Conservation (phyloP, 1,140 invertebrate genomes). For the Zaprionus ornatus region DNA sequence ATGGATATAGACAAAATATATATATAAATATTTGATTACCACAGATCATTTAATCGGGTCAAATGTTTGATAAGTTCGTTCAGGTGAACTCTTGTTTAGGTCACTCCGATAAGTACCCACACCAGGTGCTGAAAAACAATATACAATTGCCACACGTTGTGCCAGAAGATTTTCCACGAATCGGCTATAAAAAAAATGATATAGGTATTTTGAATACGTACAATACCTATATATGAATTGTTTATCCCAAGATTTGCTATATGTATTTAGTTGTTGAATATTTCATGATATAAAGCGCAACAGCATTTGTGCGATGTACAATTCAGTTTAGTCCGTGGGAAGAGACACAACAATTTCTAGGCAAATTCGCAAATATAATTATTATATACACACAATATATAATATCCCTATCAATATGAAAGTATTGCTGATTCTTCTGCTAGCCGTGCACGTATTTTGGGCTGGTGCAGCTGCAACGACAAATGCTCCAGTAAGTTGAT, state of each 20-base stretch:
- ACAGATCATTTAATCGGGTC: background rate
- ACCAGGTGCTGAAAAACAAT: background rate
- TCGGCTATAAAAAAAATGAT: conserved; percentile 19
- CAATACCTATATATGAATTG: background rate
- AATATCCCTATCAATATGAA: conserved; percentile 4
- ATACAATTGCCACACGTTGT: background rate
- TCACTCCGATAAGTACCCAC: background rate
- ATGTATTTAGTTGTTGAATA: background rate
- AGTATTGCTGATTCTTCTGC: conserved; percentile 17
- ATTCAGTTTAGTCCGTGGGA: conserved; percentile 6
- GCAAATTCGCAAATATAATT: background rate
- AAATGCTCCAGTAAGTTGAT: conserved; percentile 1
- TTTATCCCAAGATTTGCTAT: background rate
- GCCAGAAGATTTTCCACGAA: conserved; percentile 13
- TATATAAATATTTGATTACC: background rate
- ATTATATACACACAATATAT: no score
- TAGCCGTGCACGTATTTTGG: conserved; percentile 1
- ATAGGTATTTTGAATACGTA: background rate
- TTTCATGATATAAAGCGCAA: conserved; percentile 14
- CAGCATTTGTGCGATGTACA: conserved; percentile 9
- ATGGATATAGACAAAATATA: background rate
- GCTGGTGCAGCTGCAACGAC: background rate
- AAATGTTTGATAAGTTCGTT: background rate
- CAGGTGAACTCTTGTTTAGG: background rate
- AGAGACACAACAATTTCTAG: background rate